Percentiles rank a stretch among this genome's conserved stretches.
Evolutionary conservation across 1,140 invertebrate species (phyloP).

Genomic region (Pseudobourletiella spinata): DNA sequence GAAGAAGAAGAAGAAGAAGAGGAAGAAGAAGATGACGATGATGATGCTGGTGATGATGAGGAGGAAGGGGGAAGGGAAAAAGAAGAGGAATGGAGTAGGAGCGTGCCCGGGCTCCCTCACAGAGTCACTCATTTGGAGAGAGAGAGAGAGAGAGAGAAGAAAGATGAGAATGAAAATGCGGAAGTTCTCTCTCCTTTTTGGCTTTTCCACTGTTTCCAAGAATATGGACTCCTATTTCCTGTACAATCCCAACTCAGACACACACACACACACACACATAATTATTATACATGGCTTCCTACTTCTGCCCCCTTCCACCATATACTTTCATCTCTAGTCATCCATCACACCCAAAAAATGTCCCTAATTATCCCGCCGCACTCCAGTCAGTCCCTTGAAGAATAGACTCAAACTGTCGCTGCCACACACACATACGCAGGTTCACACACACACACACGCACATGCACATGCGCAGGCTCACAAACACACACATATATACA

Average conservation of each 20-base stretch:
- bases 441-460: too few species aligned
- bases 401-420: too few species aligned
- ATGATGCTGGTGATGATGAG: too few species aligned
- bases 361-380: too few species aligned
- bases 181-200: background rate
- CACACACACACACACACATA: too few species aligned
- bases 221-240: conserved; percentile 4
- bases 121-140: too few species aligned
- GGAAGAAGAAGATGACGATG: too few species aligned
- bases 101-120: too few species aligned
- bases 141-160: background rate
- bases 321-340: conserved; percentile 6
- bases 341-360: background rate
- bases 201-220: background rate
- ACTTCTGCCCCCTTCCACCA: background rate
- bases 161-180: background rate
- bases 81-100: background rate
- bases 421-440: too few species aligned
- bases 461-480: too few species aligned
- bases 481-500: too few species aligned
- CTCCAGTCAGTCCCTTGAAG: too few species aligned
- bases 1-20: background rate
- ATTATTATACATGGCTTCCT: conserved; percentile 11
- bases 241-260: conserved; percentile 6
- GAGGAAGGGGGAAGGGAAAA: background rate